Conservation (phyloP, 2,113 vertebrate genomes). For the Hystrix brachyura region DNA sequence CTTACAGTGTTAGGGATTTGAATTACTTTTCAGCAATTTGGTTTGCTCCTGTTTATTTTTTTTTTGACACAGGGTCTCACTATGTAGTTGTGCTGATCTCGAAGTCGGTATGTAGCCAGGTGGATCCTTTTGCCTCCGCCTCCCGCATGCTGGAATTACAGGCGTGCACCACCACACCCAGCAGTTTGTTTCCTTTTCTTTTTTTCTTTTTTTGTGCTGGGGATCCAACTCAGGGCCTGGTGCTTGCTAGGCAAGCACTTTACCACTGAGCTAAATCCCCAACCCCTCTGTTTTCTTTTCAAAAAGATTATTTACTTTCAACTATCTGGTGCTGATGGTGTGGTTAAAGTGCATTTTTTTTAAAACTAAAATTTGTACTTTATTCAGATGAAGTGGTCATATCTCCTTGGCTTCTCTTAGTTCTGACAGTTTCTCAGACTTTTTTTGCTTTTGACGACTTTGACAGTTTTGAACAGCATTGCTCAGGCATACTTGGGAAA, state of each 20-base stretch:
- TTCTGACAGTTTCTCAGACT: background rate
- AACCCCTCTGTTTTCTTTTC: background rate
- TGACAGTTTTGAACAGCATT: background rate
- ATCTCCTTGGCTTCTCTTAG: background rate
- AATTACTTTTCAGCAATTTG: background rate
- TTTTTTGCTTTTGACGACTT: background rate
- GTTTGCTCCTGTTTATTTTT: background rate
- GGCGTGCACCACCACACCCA: background rate
- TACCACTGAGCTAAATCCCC: no score
- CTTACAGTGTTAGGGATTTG: background rate
- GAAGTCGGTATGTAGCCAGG: background rate
- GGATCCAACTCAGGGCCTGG: no score
- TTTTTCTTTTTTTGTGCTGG: no score
- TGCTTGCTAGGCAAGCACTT: no score
- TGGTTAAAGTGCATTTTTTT: background rate
- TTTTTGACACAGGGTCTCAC: background rate
- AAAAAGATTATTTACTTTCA: conserved; percentile 3
- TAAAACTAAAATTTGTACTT: background rate
- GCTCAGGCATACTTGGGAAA: background rate
- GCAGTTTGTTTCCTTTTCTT: background rate
- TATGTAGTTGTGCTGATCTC: background rate
- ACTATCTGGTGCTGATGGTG: background rate
- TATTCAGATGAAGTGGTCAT: background rate
- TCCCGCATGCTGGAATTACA: background rate
- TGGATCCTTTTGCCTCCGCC: no score